Evolutionary conservation across 2,888 invertebrate species (phyloP), one percentile per base, ranked within the genome.

Genomic region (Zhuqinia jingwanae): DNA sequence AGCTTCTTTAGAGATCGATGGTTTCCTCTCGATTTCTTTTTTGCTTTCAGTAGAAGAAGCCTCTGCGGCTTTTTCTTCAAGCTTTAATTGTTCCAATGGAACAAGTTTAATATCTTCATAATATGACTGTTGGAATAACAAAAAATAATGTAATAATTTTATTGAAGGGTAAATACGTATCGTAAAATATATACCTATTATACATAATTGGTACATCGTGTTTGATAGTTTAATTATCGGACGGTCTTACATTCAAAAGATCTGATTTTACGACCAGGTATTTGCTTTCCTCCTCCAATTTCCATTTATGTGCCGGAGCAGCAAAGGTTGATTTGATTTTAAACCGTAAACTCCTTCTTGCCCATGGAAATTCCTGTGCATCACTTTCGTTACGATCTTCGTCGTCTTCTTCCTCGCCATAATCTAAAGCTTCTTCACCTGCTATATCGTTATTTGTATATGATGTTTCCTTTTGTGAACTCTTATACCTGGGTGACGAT

Each of bases 391-490:
- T 79, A 63, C 82, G 82, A 17, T 90, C 90, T 60, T 90, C 90
- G 17, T 90, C 90, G 0, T 87, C 85, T 53, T 90, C 90, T 70
- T 90, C 90, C 27, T 90, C 90, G 0, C 89, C 90, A 87, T 90
- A 90, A 88, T 90, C 90, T 45, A 90, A 84, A 75, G 81, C 88
- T 76, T 90, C 90, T 63, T 90, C 90, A 81, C 89, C 89, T 86
- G 80, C 86, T 82, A 81, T 75, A 85, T 80, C 85, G 86, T 81
- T 73, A 53, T 76, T 80, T 75, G 76, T 27, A 78, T 45, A 78
- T 45, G 73, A 58, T 47, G 65, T 56, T 75, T 81, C 80, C 79
- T 76, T 80, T 81, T 81, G 73, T 60, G 70, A 81, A 81, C 79
- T 86, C 81, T 86, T 80, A 86, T 80, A 79, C 85, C 78, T 81